A percentile compares a stretch with the other conserved stretches of the same genome.
Evolutionary conservation across 2,888 invertebrate species (phyloP).

Genomic region (Pristionchus exspectatus): DNA sequence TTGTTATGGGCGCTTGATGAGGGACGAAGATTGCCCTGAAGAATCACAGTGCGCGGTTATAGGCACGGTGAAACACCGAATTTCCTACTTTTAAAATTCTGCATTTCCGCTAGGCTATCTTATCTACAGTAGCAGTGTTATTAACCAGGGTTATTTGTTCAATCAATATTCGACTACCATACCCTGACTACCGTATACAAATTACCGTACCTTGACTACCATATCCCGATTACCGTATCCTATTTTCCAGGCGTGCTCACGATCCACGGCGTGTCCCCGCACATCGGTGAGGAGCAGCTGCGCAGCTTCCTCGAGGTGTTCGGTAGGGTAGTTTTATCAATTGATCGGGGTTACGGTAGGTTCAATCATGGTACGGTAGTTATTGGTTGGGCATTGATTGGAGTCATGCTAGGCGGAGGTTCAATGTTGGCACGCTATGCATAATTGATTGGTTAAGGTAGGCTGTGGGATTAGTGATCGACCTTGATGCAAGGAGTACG

Average conservation of each 20-base stretch:
- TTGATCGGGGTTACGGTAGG: background rate
- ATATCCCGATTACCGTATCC: background rate
- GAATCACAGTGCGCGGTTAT: too few species aligned
- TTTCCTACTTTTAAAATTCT: too few species aligned
- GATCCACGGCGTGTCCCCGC: constrained; percentile 34
- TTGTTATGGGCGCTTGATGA: too few species aligned
- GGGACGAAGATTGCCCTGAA: too few species aligned
- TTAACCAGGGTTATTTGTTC: too few species aligned
- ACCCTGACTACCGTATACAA: background rate
- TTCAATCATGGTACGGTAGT: background rate
- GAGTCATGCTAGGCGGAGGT: too few species aligned
- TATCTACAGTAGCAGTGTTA: too few species aligned
- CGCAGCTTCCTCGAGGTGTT: background rate
- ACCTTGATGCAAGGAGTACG: background rate
- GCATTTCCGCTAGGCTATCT: too few species aligned
- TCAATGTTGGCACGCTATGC: too few species aligned
- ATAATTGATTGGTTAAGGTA: too few species aligned
- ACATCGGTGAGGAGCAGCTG: constrained; percentile 1
- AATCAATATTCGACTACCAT: too few species aligned
- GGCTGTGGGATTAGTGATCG: background rate
- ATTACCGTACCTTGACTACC: background rate
- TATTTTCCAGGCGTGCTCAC: background rate
- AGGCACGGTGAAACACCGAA: too few species aligned
- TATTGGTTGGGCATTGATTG: background rate
- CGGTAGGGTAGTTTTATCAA: constrained; percentile 5